Conservation (phyloP, 2,113 vertebrate species). For the Oplegnathus fasciatus region DNA sequence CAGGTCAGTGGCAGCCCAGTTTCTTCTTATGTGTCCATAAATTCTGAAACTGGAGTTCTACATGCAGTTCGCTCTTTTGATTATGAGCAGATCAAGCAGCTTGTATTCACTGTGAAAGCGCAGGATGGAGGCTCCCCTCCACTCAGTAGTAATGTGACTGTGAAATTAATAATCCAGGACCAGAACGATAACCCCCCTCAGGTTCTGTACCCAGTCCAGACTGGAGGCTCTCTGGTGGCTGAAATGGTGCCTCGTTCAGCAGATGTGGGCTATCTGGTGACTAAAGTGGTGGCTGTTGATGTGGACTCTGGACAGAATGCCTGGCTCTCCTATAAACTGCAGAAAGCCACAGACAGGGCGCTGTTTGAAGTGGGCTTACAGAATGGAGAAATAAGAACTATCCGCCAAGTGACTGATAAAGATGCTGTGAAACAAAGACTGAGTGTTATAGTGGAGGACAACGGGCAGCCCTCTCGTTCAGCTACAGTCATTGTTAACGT, state of each 20-base stretch:
- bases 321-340: no score
- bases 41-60: slow-evolving; percentile 71
- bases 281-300: no score
- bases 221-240: slow-evolving; percentile 9
- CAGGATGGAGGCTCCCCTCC: slow-evolving; percentile 67
- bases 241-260: slow-evolving; percentile 16
- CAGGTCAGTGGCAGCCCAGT: slow-evolving; percentile 30
- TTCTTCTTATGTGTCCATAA: slow-evolving; percentile 65
- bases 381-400: neutral
- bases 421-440: slow-evolving; percentile 1
- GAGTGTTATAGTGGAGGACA: neutral
- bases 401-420: neutral
- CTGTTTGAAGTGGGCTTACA: no score
- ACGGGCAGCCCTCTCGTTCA: neutral
- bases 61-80: slow-evolving; percentile 69
- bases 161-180: slow-evolving; percentile 23
- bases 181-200: slow-evolving; percentile 24
- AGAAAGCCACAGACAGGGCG: no score
- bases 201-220: slow-evolving; percentile 20
- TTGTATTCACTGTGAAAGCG: slow-evolving; percentile 52
- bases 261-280: slow-evolving; percentile 14
- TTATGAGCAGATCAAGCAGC: slow-evolving; percentile 73
- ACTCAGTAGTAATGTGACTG: slow-evolving; percentile 44
- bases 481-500: neutral
- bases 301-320: no score